Percentiles rank a stretch among this genome's conserved stretches.
Conservation (phyloP, 1,140 invertebrate species). For the Drosophila obscura region DNA sequence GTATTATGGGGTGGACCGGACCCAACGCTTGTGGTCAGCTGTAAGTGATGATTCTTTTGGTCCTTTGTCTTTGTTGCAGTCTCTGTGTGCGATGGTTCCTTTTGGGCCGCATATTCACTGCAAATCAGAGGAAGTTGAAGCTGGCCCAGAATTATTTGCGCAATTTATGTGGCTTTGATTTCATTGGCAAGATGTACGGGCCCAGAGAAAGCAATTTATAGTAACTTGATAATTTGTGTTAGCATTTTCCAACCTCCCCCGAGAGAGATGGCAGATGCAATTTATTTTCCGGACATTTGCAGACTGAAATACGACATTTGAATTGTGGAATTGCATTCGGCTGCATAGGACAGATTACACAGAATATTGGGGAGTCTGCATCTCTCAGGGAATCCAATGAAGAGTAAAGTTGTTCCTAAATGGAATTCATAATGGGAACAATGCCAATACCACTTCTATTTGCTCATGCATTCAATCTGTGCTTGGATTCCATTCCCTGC, state of each 20-base stretch:
- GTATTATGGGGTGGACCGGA: neutral
- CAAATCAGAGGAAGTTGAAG: slow-evolving; percentile 1
- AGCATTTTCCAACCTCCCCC: slow-evolving; percentile 10
- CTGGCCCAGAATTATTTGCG: slow-evolving; percentile 67
- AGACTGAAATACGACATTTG: slow-evolving; percentile 18
- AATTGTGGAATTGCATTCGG: slow-evolving; percentile 26
- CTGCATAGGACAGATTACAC: neutral
- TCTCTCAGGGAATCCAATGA: neutral
- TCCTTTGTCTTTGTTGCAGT: slow-evolving; percentile 54
- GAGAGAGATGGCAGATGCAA: slow-evolving; percentile 9
- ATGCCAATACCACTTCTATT: neutral
- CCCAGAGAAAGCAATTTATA: slow-evolving; percentile 61
- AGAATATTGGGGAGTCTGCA: too few relatives aligned
- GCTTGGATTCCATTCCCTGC: neutral
- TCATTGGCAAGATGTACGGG: slow-evolving; percentile 65
- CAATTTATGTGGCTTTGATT: slow-evolving; percentile 80
- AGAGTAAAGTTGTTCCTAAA: neutral
- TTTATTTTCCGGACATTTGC: slow-evolving; percentile 39
- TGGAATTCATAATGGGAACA: slow-evolving; percentile 7
- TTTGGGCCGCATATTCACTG: slow-evolving; percentile 35
- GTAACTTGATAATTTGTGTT: slow-evolving; percentile 71
- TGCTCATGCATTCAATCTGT: slow-evolving; percentile 8
- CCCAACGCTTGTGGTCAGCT: slow-evolving; percentile 60
- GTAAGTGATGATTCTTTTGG: slow-evolving; percentile 77
- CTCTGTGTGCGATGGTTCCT: slow-evolving; percentile 26